phyloP scores from a whole-genome alignment of 1,140 invertebrate species.

The Eueides isabella region DNA sequence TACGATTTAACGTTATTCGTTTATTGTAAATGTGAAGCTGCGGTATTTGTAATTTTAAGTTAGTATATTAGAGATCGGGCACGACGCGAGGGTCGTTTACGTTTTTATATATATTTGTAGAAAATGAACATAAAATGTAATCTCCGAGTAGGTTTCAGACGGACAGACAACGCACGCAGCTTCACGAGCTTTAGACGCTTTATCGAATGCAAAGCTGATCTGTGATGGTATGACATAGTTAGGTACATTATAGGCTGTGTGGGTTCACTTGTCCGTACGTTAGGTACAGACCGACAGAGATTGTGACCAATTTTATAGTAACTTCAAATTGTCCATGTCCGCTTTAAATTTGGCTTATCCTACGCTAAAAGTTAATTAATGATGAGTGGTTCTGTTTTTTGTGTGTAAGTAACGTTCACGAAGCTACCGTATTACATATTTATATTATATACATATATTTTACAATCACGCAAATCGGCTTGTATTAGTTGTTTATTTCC shows the following conservation, averaged over 20 bases:
- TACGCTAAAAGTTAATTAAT: conserved; percentile 6
- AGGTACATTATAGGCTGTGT: conserved; percentile 72
- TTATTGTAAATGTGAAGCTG: conserved; percentile 26
- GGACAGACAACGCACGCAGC: conserved; percentile 45
- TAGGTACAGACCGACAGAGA: conserved; percentile 44
- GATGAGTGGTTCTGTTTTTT: conserved; percentile 30
- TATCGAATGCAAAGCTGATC: conserved; percentile 75
- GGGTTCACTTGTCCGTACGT: conserved; percentile 53
- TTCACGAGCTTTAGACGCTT: conserved; percentile 61
- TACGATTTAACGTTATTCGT: neutral
- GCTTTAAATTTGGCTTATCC: conserved; percentile 43
- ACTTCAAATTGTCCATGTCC: conserved; percentile 48
- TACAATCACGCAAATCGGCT: conserved; percentile 23
- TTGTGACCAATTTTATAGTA: conserved; percentile 47
- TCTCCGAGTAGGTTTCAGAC: conserved; percentile 15
- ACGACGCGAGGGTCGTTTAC: neutral
- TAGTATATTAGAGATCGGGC: neutral
- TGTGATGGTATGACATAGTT: conserved; percentile 79
- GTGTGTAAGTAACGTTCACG: conserved; percentile 2
- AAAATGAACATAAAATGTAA: neutral
- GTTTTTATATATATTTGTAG: neutral
- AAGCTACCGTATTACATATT: neutral
- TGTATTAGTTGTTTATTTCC: conserved; percentile 5
- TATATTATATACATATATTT: neutral
- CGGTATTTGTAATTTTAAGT: conserved; percentile 15